Evolutionary conservation across 2,888 invertebrate genomes (phyloP).

Genomic region (Eupithecia subumbrata): DNA sequence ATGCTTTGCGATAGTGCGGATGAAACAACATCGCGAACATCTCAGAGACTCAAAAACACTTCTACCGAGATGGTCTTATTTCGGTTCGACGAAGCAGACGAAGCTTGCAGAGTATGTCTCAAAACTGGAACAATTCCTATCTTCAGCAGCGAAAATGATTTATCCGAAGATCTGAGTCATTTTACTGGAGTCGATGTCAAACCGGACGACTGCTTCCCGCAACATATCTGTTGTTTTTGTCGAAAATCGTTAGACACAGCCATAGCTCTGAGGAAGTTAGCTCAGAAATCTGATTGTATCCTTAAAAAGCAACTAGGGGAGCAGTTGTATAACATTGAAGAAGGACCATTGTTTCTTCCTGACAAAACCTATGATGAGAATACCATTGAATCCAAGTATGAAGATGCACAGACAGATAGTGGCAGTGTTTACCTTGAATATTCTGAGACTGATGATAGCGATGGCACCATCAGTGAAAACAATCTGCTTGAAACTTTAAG

Average conservation of each 20-base stretch:
- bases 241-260: slow-evolving; percentile 8
- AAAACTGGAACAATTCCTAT: slow-evolving; percentile 14
- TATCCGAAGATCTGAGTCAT: slow-evolving; percentile 11
- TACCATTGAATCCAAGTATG: slow-evolving; percentile 2
- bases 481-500: slow-evolving; percentile 8
- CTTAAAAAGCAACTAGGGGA: slow-evolving; percentile 12
- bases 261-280: slow-evolving; percentile 12
- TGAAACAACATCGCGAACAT: neutral
- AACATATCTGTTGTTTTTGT: slow-evolving; percentile 18
- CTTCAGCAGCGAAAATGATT: slow-evolving; percentile 10
- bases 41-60: neutral
- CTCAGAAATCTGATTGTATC: slow-evolving; percentile 20
- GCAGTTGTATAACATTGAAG: neutral
- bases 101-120: slow-evolving; percentile 25
- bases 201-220: slow-evolving; percentile 14
- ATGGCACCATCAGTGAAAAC: neutral
- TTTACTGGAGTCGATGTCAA: slow-evolving; percentile 18
- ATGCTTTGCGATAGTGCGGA: neutral
- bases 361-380: neutral
- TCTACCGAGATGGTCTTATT: neutral
- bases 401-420: slow-evolving; percentile 13
- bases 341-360: neutral
- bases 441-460: slow-evolving; percentile 16
- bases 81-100: slow-evolving; percentile 6
- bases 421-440: slow-evolving; percentile 27